Evolutionary conservation across 2,888 invertebrate species (phyloP).

Genomic region (Phytoseiulus persimilis): DNA sequence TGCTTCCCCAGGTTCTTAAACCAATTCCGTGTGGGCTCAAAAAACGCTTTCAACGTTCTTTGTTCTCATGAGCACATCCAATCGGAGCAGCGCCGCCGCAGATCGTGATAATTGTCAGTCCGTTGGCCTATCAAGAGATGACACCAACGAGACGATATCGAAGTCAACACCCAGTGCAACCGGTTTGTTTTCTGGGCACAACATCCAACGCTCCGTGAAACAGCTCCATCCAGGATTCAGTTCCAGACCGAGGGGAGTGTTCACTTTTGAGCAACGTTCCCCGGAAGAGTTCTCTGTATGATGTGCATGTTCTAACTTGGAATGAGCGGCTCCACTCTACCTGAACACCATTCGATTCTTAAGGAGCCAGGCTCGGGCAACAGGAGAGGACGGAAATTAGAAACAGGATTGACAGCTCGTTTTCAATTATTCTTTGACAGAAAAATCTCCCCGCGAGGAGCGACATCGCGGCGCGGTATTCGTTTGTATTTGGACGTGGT

Average conservation of each 20-base stretch:
- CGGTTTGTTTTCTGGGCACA: neutral
- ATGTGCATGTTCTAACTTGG: no score
- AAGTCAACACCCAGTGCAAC: neutral
- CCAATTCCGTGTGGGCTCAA: no score
- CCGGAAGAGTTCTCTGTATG: no score
- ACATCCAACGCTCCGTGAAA: neutral
- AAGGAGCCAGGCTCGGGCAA: no score
- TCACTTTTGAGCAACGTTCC: no score
- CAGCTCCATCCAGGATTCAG: neutral
- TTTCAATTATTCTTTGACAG: neutral
- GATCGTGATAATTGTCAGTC: neutral
- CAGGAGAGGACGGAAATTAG: no score
- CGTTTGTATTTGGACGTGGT: neutral
- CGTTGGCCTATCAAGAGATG: neutral
- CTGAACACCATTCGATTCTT: no score
- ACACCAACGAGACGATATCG: neutral
- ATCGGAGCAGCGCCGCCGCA: neutral
- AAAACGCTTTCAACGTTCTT: neutral
- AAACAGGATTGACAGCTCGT: neutral
- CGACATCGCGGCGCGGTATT: neutral
- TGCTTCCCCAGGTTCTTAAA: no score
- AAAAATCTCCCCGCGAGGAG: neutral
- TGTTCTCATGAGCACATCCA: neutral
- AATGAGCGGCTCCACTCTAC: no score
- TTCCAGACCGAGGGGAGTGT: no score